Evolutionary conservation across 1,140 invertebrate species (phyloP).

Genomic region (Drepana arcuata): DNA sequence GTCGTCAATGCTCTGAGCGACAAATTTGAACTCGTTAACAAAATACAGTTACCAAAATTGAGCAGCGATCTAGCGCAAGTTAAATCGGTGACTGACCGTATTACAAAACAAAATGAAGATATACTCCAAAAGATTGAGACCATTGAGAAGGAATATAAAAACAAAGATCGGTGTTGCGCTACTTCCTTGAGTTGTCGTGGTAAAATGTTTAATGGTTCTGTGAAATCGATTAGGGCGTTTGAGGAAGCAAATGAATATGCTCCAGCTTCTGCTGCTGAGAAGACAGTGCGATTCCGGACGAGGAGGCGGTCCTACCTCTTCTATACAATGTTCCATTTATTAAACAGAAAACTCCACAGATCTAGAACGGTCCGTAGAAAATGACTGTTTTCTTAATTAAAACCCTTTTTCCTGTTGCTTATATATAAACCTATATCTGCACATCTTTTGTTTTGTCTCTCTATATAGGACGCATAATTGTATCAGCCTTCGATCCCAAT

Average conservation of each 20-base stretch:
- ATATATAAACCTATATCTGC: not conserved
- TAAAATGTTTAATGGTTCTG: constrained; percentile 25
- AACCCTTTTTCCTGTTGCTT: not conserved
- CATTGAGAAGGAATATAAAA: constrained; percentile 13
- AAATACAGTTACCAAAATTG: constrained; percentile 49
- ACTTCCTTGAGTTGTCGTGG: constrained; percentile 12
- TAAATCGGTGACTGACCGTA: constrained; percentile 27
- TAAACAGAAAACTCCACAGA: constrained; percentile 33
- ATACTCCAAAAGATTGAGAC: constrained; percentile 32
- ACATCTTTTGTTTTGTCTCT: constrained; percentile 3
- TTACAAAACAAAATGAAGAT: constrained; percentile 39
- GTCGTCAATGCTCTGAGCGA: constrained; percentile 29
- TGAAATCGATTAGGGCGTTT: constrained; percentile 9
- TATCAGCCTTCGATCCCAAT: no score
- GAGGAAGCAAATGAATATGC: constrained; percentile 9
- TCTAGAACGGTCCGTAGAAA: constrained; percentile 6
- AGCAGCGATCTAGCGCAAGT: constrained; percentile 37
- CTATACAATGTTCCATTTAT: constrained; percentile 28
- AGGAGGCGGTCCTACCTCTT: constrained; percentile 30
- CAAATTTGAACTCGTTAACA: constrained; percentile 50
- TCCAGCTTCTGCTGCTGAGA: constrained; percentile 16
- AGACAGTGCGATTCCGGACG: constrained; percentile 23
- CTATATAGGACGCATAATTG: no score
- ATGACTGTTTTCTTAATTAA: no score
- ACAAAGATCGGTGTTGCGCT: constrained; percentile 2